Evolutionary conservation across 2,888 invertebrate species (phyloP).

Genomic region (Schrankia costaestrigalis): DNA sequence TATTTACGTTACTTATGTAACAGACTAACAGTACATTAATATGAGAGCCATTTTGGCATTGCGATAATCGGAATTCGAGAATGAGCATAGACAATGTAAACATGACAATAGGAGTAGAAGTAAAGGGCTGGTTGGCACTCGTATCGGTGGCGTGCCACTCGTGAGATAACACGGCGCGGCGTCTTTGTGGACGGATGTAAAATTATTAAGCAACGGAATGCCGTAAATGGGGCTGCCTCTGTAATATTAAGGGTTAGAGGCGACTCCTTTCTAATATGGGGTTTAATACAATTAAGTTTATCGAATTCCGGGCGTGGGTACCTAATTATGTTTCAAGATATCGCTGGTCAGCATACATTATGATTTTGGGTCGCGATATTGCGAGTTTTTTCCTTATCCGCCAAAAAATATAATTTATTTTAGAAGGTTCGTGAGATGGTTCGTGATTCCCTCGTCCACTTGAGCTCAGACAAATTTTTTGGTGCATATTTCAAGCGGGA

Average conservation of each 20-base stretch:
- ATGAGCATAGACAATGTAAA: constrained; percentile 78
- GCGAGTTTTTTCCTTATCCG: constrained; percentile 26
- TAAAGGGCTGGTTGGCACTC: constrained; percentile 60
- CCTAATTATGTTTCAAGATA: constrained; percentile 38
- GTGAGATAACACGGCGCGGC: constrained; percentile 69
- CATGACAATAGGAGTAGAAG: constrained; percentile 71
- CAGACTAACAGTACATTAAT: constrained; percentile 36
- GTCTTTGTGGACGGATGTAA: constrained; percentile 73
- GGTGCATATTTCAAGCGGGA: constrained; percentile 61
- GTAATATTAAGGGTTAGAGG: constrained; percentile 52
- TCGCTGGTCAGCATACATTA: constrained; percentile 20
- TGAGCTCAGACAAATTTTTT: constrained; percentile 48
- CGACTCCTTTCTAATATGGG: constrained; percentile 37
- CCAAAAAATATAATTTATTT: constrained; percentile 32
- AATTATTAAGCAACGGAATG: constrained; percentile 72
- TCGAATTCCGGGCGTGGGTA: constrained; percentile 39
- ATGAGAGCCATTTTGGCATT: constrained; percentile 54
- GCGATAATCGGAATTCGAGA: constrained; percentile 72
- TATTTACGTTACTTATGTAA: constrained; percentile 21
- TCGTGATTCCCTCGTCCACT: constrained; percentile 35
- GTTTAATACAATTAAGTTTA: constrained; percentile 48
- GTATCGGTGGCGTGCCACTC: constrained; percentile 73
- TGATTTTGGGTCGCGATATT: constrained; percentile 18
- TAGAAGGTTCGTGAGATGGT: constrained; percentile 30
- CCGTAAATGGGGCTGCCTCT: constrained; percentile 52